These are phyloP conservation scores for Metopolophium dirhodum DNA, from an alignment of 1,140 invertebrate genomes.

Conservation along the genomic window DNA sequence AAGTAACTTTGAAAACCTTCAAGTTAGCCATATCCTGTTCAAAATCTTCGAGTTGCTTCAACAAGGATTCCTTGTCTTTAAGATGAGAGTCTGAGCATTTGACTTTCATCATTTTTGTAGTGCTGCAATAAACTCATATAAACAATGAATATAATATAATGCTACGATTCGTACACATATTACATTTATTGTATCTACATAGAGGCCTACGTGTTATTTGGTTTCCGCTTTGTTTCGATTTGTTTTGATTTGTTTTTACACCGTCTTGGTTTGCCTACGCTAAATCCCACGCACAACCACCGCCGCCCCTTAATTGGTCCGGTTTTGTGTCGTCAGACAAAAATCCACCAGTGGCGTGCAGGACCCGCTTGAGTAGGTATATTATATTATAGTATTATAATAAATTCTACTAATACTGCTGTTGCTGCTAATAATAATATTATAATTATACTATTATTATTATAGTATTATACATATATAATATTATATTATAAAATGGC, in stretches of 20 bases:
- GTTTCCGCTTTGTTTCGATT: neutral
- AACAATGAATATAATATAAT: neutral
- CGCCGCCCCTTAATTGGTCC: slow-evolving; percentile 27
- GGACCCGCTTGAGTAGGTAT: neutral
- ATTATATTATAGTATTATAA: neutral
- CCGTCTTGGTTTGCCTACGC: slow-evolving; percentile 10
- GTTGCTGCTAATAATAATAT: neutral
- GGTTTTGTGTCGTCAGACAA: slow-evolving; percentile 1
- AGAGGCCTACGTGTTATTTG: slow-evolving; percentile 17
- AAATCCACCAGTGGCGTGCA: neutral
- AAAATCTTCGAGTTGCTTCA: slow-evolving; percentile 38
- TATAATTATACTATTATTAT: no score
- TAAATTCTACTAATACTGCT: neutral
- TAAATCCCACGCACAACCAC: slow-evolving; percentile 8
- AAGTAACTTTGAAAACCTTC: slow-evolving; percentile 7
- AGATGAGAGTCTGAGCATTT: slow-evolving; percentile 33
- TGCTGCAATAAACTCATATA: neutral
- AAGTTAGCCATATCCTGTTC: neutral
- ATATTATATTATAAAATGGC: neutral
- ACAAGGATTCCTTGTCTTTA: slow-evolving; percentile 37
- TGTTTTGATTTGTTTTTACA: neutral
- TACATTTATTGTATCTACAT: neutral
- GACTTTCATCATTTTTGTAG: slow-evolving; percentile 11
- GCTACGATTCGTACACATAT: neutral
- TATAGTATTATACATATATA: neutral